Conservation (phyloP, 1,140 invertebrate genomes). For the Lasioglossum baleicum region DNA sequence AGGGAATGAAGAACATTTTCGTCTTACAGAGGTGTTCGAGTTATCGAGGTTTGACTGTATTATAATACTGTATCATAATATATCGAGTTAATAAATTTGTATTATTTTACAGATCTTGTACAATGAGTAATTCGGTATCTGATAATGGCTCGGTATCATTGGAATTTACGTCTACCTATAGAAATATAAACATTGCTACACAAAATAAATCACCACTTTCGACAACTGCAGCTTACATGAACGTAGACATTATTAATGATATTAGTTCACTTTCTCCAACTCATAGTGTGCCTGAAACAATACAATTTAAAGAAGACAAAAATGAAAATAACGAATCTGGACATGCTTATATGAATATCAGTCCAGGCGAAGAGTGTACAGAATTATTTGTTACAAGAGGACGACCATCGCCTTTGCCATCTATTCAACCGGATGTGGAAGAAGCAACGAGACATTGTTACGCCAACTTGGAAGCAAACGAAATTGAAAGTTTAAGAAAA, state of each 20-base stretch:
- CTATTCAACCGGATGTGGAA: slow-evolving; percentile 64
- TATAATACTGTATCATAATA: background rate
- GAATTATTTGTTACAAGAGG: slow-evolving; percentile 28
- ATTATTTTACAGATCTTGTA: slow-evolving; percentile 66
- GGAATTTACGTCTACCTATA: slow-evolving; percentile 56
- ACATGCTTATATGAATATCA: slow-evolving; percentile 86
- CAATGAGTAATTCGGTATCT: slow-evolving; percentile 69
- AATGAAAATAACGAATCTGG: slow-evolving; percentile 49
- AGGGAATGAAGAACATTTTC: too few species aligned
- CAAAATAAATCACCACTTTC: slow-evolving; percentile 48
- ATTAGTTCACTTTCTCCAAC: slow-evolving; percentile 70
- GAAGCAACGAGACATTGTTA: slow-evolving; percentile 81
- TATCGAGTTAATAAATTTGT: slow-evolving; percentile 9
- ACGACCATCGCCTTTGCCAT: slow-evolving; percentile 63
- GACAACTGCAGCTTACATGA: slow-evolving; percentile 74
- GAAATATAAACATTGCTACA: slow-evolving; percentile 44
- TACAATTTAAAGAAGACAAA: slow-evolving; percentile 60
- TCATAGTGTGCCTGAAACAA: slow-evolving; percentile 62
- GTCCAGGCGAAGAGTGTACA: slow-evolving; percentile 74
- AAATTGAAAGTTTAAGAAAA: slow-evolving; percentile 80
- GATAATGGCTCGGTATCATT: slow-evolving; percentile 63
- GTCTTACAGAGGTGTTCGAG: too few species aligned
- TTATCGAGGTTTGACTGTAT: background rate
- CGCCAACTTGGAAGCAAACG: slow-evolving; percentile 84
- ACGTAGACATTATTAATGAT: slow-evolving; percentile 72